Evolutionary conservation across 2,797 vertebrate species (phyloP), one percentile per base, ranked within the genome.

Genomic region (Hybognathus amarus): DNA sequence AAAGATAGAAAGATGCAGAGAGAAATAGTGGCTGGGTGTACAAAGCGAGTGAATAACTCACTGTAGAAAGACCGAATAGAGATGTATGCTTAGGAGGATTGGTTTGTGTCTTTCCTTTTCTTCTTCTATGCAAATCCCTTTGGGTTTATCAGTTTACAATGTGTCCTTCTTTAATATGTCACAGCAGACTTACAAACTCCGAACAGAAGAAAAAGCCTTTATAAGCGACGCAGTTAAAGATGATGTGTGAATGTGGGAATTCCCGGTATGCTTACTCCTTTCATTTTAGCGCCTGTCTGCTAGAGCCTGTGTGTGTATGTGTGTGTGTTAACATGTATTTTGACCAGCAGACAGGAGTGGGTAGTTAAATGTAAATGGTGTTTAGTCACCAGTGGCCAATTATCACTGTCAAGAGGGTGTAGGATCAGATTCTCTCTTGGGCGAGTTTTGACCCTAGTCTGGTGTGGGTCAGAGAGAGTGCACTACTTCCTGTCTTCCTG

Each of bases 341-440:
- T 67, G 30, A 40, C 77, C 47, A 71, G 47, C 64, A 59, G 82
- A 67, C 68, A 83, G 79, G 69, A 78, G 82, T 77, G 63, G 79
- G 87, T 83, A 83, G 89, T 87, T 90, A 91, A 90, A 93, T 93
- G 91, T 91, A 78, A 87, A 64, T 89, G 84, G 90, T 94, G 91
- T 88, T 3, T 83, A 13, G 90, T 94, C 95, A 95, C 93, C 87
- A 92, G 95, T 78, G 88, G 93, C 94, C 94, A 95, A 96, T 96
- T 96, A 95, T 92, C 87, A 93, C 92, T 93, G 93, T 94, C 93
- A 95, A 86, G 90, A 91, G 82, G 36, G 22, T 90, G 91, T 87
- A 82, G 82, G 83, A 91, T 92, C 93, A 92, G 91, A 82, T 88
- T 77, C 80, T 93, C 93, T 93, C 85, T 91, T 94, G 93, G 92